Evolutionary conservation across 92 coral and sea anemone species (phyloP).

Genomic region (Phymanthus crucifer): DNA sequence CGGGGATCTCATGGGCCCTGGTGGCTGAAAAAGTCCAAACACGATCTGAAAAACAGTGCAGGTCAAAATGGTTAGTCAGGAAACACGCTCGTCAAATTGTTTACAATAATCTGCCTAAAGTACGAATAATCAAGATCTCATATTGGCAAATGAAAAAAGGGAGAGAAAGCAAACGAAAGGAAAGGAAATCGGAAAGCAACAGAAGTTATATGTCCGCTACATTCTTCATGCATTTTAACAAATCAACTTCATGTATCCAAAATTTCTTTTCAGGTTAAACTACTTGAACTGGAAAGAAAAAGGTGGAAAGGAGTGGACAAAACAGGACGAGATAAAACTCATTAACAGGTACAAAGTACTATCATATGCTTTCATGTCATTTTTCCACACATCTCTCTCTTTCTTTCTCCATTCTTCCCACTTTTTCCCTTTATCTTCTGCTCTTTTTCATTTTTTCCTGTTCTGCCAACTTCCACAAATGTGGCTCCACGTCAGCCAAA

Average conservation of each 20-base stretch:
- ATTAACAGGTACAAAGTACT: conserved; percentile 64
- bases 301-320: conserved; percentile 98
- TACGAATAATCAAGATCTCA: too few species aligned
- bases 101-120: background rate
- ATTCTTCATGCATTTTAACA: too few species aligned
- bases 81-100: too few species aligned
- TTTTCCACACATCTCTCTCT: background rate
- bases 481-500: too few species aligned
- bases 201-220: too few species aligned
- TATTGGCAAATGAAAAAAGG: background rate
- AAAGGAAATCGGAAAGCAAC: too few species aligned
- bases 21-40: conserved; percentile 89
- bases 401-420: background rate
- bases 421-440: background rate
- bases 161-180: too few species aligned
- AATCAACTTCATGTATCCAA: background rate
- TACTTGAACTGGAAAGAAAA: conserved; percentile 98
- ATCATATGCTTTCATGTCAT: background rate
- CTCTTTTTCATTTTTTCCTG: background rate
- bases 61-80: conserved; percentile 89
- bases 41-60: conserved; percentile 96
- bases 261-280: conserved; percentile 69
- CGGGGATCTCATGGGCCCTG: conserved; percentile 91
- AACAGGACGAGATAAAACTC: conserved; percentile 92
- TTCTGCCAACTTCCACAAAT: background rate